Base-by-base conservation (phyloP, 2,797 vertebrate species). In the Philypnodon macrostomus region DNA sequence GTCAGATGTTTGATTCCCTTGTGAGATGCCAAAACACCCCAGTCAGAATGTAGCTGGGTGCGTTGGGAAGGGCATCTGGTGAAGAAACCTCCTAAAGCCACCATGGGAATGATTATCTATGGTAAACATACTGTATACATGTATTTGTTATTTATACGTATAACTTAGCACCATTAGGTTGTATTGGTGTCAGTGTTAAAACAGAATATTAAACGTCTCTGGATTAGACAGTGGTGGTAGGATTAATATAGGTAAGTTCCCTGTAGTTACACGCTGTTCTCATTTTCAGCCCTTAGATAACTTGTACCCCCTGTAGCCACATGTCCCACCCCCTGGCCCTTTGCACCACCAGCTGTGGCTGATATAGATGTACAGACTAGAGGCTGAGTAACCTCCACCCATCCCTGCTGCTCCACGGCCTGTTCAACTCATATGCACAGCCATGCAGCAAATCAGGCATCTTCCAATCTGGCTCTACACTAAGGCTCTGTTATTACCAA, bases 331-430 rank as follows among this genome's bases (percentile, higher is more conserved):
- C 27, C 18, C 21, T 13, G 2, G 21, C 7, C 40, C 48, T 52
- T 47, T 15, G 6, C 15, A 18, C 59, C 55, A 53, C 63, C 57
- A 62, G 72, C 77, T 53, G 60, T 51, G 69, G 48, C 72, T 44
- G 58, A 53, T 64, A 77, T 71, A 70, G 69, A 76, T 73, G 63
- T 60, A 71, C 76, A 53, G 57, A 70, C 69, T 67, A 16, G 59
- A 73, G 67, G 67, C 73, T 63, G 64, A 77, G 56, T 53, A 47
- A 50, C 71, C 68, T 58, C 58, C 71, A 72, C 55, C 58, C 70
- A 57, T 76, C 67, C 79, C 67, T 70, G 79, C 81, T 85, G 84
- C 74, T 84, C 63, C 60, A 40, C 70, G 71, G 68, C 70, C 73
- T 70, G 79, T 59, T 70, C 66, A 38, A 19, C 68, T 79, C 56